Base-by-base conservation (phyloP, 2,113 vertebrate species). In the Siniperca chuatsi region DNA sequence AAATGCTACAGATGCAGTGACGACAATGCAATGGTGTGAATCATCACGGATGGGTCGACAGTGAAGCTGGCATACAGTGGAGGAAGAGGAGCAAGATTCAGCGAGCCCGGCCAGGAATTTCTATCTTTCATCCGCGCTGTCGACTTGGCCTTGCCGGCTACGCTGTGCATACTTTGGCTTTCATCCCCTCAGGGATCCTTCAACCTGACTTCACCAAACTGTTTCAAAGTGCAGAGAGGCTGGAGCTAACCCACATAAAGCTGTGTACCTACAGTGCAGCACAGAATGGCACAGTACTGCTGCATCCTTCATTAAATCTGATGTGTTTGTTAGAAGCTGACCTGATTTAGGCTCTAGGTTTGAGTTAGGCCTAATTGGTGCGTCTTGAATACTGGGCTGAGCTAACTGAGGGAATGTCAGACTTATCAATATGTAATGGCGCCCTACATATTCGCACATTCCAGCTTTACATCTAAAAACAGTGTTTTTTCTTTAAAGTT, bases 201-300 rank as follows among this genome's bases (percentile, higher is more conserved):
- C 88, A 89, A 83, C 90, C 90, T 90, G 85, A 94, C 90, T 93
- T 88, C 87, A 86, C 81, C 89, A 87, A 92, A 90, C 89, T 92
- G 93, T 90, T 90, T 92, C 87, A 92, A 93, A 91, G 88, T 86
- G 55, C 75, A 78, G 88, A 83, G 83, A 87, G 69, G 86, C 83
- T 90, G 82, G 84, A 81, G 83, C 85, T 91, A 92, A 94, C 92
- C 89, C 91, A 94, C 88, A 93, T 92, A 93, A 65, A 83, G 82
- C 87, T 78, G 88, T 85, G 73, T 18, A 84, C 90, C 83, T 54
- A 61, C 76, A 62, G 76, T 68, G 82, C 87, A 85, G 84, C 66
- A 55, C 66, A 75, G 84, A 72, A 81, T 58, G 65, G 86, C 86
- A 86, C 85, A 79, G 75, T 42, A 65, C 90, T 46, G 79, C 83